Conservation (phyloP, 2,113 vertebrate genomes). For the Datnioides undecimradiatus region DNA sequence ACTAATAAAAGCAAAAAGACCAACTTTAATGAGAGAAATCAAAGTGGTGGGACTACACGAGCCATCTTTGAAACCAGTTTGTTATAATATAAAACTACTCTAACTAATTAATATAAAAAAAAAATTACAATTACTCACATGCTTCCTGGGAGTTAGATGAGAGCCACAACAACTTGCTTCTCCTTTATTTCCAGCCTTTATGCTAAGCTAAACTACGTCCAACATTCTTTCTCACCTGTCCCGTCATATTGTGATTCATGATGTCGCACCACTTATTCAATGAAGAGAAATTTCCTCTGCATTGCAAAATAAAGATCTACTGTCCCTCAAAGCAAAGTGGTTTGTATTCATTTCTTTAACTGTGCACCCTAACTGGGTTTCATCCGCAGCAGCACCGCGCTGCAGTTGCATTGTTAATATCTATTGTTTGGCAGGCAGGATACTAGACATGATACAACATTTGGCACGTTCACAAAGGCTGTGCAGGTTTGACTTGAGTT, state of each 20-base stretch:
- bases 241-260: not conserved
- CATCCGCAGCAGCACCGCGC: not conserved
- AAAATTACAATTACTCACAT: too few species aligned
- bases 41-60: constrained; percentile 4
- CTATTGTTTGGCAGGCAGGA: not conserved
- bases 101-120: too few species aligned
- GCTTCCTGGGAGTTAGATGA: too few species aligned
- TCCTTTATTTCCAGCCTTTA: not conserved
- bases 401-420: constrained; percentile 20
- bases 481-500: not conserved
- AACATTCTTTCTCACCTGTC: not conserved
- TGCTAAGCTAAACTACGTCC: not conserved
- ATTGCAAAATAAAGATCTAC: not conserved
- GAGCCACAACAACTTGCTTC: too few species aligned
- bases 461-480: not conserved
- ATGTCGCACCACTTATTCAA: not conserved
- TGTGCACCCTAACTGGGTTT: not conserved
- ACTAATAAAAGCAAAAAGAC: constrained; percentile 18
- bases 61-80: not conserved
- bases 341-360: not conserved
- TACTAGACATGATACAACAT: not conserved
- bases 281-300: not conserved
- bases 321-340: not conserved
- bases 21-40: not conserved
- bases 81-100: not conserved